Percentiles rank a stretch among this genome's conserved stretches.
These are phyloP conservation scores for Heliconius erato DNA, from an alignment of 2,888 invertebrate genomes.

Conservation along the genomic window DNA sequence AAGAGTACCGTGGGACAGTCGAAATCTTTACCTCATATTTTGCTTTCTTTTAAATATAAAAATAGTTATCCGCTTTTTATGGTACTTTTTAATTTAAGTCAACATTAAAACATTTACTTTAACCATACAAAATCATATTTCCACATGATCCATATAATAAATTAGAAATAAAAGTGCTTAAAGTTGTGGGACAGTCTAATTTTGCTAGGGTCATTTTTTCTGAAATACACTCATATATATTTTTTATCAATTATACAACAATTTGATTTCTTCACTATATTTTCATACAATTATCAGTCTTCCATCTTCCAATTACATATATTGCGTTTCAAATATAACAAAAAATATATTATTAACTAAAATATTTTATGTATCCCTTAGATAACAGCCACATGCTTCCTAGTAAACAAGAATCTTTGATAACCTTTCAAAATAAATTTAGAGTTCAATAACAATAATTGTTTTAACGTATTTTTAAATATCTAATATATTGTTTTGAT, in stretches of 20 bases:
- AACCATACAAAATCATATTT: no score
- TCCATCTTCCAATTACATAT: not conserved
- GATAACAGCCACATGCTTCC: not conserved
- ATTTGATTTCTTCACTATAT: not conserved
- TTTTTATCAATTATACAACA: not conserved
- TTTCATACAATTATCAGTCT: not conserved
- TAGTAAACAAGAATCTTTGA: slow-evolving; percentile 3
- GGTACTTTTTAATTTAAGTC: no score
- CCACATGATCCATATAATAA: no score
- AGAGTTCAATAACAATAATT: slow-evolving; percentile 8
- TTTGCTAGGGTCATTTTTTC: no score
- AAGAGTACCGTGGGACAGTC: no score
- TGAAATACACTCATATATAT: no score
- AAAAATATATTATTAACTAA: not conserved
- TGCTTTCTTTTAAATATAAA: no score
- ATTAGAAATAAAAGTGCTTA: no score
- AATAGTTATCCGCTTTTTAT: no score
- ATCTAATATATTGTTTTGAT: not conserved
- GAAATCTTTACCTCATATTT: no score
- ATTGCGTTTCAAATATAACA: not conserved
- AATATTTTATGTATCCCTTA: not conserved
- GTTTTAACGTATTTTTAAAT: not conserved
- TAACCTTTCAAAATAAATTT: not conserved
- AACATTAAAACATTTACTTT: no score
- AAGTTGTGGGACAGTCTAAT: no score